phyloP scores from a whole-genome alignment of 2,888 invertebrate species.

The Hydroisotoma schaefferi region DNA sequence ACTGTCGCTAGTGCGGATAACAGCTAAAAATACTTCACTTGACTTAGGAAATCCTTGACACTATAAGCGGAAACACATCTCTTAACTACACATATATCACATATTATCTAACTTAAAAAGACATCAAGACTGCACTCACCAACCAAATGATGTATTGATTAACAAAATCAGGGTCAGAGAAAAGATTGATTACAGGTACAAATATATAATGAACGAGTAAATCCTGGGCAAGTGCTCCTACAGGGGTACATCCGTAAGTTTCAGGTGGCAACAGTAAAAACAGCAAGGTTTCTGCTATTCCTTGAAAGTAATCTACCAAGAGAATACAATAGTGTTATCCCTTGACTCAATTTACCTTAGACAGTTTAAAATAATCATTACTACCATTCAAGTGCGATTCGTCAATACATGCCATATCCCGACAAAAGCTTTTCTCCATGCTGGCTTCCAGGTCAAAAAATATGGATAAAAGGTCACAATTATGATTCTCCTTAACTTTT shows the following conservation, averaged over 20 bases:
- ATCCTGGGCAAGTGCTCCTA: slow-evolving; percentile 72
- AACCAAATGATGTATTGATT: slow-evolving; percentile 84
- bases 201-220: slow-evolving; percentile 70
- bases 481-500: slow-evolving; percentile 51
- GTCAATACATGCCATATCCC: slow-evolving; percentile 75
- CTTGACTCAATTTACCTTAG: background rate
- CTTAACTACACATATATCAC: background rate
- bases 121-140: slow-evolving; percentile 58
- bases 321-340: background rate
- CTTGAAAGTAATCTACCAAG: slow-evolving; percentile 67
- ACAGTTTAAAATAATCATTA: background rate
- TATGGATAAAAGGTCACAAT: slow-evolving; percentile 62
- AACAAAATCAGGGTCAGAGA: slow-evolving; percentile 86
- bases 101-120: background rate
- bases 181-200: slow-evolving; percentile 65
- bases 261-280: slow-evolving; percentile 78
- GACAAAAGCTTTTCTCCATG: slow-evolving; percentile 76
- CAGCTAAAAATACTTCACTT: slow-evolving; percentile 79
- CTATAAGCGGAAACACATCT: slow-evolving; percentile 56
- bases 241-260: slow-evolving; percentile 77
- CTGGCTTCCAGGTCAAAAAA: slow-evolving; percentile 87
- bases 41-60: slow-evolving; percentile 72
- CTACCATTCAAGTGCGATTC: slow-evolving; percentile 57
- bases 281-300: slow-evolving; percentile 74
- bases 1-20: slow-evolving; percentile 72